Evolutionary conservation across 2,888 invertebrate species (phyloP).

Genomic region (Cordilura impudica): DNA sequence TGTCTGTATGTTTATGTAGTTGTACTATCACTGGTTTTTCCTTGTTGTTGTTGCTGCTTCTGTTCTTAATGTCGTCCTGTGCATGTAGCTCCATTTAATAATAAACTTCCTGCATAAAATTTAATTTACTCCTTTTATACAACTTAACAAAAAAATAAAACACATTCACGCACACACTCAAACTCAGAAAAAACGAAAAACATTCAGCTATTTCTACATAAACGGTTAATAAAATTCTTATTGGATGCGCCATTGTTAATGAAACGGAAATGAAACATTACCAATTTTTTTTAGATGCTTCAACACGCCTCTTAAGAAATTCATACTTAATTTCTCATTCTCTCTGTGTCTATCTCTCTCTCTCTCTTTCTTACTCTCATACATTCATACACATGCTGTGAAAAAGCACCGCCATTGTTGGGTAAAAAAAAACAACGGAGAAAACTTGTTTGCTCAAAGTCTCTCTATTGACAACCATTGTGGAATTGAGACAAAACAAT

Average conservation of each 20-base stretch:
- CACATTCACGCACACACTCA: slow-evolving; percentile 60
- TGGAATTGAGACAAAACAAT: background rate
- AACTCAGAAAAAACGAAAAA: slow-evolving; percentile 18
- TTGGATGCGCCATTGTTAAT: slow-evolving; percentile 59
- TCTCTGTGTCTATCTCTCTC: background rate
- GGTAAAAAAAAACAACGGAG: background rate
- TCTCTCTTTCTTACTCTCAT: background rate
- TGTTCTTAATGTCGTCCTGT: slow-evolving; percentile 37
- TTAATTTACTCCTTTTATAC: slow-evolving; percentile 72
- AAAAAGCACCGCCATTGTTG: slow-evolving; percentile 33
- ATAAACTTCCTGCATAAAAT: slow-evolving; percentile 74
- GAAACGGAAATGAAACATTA: slow-evolving; percentile 55
- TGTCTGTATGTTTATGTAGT: background rate
- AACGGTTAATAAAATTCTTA: slow-evolving; percentile 56
- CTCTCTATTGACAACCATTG: slow-evolving; percentile 1
- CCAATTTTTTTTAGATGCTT: slow-evolving; percentile 20
- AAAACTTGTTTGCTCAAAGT: background rate
- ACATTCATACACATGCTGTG: background rate
- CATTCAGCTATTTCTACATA: slow-evolving; percentile 34
- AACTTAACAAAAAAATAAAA: slow-evolving; percentile 42
- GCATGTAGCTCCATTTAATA: slow-evolving; percentile 72
- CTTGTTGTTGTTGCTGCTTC: slow-evolving; percentile 24
- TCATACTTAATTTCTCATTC: background rate
- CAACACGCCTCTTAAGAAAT: slow-evolving; percentile 44
- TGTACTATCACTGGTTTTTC: slow-evolving; percentile 1